Evolutionary conservation across 2,797 vertebrate genomes (phyloP).

Genomic region (Dendrocincla tyrannina): DNA sequence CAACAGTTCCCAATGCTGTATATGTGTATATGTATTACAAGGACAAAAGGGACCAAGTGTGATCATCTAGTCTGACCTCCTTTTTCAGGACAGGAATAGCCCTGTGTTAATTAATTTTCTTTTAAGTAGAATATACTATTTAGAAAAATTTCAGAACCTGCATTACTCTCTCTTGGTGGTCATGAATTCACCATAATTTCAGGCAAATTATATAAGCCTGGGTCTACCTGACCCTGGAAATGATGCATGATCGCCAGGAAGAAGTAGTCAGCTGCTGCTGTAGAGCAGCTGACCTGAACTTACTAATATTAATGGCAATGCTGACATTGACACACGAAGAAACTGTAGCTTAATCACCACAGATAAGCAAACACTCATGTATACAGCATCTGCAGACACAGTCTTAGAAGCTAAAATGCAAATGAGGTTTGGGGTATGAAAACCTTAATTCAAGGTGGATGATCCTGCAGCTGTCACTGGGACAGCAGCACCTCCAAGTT

Average conservation of each 20-base stretch:
- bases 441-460: background rate
- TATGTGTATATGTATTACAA: conserved; percentile 62
- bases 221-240: conserved; percentile 20
- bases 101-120: conserved; percentile 66
- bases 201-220: conserved; percentile 47
- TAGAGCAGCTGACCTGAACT: background rate
- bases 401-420: background rate
- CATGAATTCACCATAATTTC: conserved; percentile 34
- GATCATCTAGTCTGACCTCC: conserved; percentile 58
- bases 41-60: conserved; percentile 57
- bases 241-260: background rate
- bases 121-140: conserved; percentile 64
- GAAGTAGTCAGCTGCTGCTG: background rate
- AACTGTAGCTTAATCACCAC: background rate
- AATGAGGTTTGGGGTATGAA: background rate
- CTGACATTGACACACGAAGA: background rate
- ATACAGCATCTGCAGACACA: background rate
- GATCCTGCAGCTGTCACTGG: background rate
- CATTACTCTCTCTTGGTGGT: background rate
- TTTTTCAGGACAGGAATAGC: conserved; percentile 62
- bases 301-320: background rate
- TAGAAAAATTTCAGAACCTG: conserved; percentile 28
- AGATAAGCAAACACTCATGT: background rate
- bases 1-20: background rate
- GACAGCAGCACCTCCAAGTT: background rate